These are phyloP conservation scores for Standfussiana lucernea DNA, from an alignment of 2,888 invertebrate species.

Conservation along the genomic window DNA sequence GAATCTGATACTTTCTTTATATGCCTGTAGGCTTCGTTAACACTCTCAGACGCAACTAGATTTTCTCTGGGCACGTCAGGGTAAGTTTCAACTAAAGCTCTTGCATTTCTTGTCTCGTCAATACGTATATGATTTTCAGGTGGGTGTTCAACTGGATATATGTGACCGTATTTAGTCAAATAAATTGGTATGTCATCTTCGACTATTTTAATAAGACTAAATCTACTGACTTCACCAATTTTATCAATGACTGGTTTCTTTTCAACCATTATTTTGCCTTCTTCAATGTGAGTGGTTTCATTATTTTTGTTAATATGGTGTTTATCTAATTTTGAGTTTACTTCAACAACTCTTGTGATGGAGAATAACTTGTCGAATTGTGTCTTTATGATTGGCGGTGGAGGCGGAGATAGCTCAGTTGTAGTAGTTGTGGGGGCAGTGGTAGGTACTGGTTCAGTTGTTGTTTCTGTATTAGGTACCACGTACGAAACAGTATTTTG, in stretches of 20 bases:
- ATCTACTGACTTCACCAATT: slow-evolving; percentile 93
- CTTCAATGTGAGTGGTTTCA: slow-evolving; percentile 88
- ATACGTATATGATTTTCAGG: slow-evolving; percentile 88
- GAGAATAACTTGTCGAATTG: slow-evolving; percentile 92
- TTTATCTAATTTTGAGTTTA: slow-evolving; percentile 92
- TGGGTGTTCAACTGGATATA: slow-evolving; percentile 88
- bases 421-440: slow-evolving; percentile 66
- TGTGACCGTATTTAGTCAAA: slow-evolving; percentile 86
- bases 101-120: slow-evolving; percentile 88
- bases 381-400: slow-evolving; percentile 84
- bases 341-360: slow-evolving; percentile 93
- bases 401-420: slow-evolving; percentile 76
- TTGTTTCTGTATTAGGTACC: slow-evolving; percentile 69
- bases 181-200: slow-evolving; percentile 91
- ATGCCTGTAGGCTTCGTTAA: slow-evolving; percentile 88
- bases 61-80: slow-evolving; percentile 85
- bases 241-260: slow-evolving; percentile 91
- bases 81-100: slow-evolving; percentile 81
- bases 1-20: slow-evolving; percentile 75
- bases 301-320: slow-evolving; percentile 90
- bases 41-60: slow-evolving; percentile 87
- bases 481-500: slow-evolving; percentile 57
- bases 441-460: slow-evolving; percentile 44
- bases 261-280: slow-evolving; percentile 90
- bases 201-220: slow-evolving; percentile 92